Base-by-base conservation (phyloP, 2,797 vertebrate species). In the Tolypeutes matacus region DNA sequence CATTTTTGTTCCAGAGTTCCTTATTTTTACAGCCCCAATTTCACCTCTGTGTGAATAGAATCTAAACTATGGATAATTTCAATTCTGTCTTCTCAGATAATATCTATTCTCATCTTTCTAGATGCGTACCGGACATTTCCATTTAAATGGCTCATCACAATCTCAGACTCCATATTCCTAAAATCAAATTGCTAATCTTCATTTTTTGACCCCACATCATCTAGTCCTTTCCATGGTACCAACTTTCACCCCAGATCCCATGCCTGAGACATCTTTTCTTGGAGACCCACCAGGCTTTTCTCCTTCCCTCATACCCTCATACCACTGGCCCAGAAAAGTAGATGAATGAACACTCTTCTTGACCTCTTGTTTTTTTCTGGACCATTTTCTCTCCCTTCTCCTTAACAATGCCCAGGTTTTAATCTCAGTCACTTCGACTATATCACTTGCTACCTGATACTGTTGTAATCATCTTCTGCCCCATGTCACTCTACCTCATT, bases 11-110 rank as follows among this genome's bases (percentile, higher is more conserved):
- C 78, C 29, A 81, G 93, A 49, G 25, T 93, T 95, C 95, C 93
- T 96, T 92, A 96, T 90, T 96, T 97, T 97, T 97, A 77, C 1
- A 86, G 56, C n/a, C 70, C 15, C 53, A 91, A 91, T 88, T 93
- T 21, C 2, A 84, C 70, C 70, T 91, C 76, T 89, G 39, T 95
- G 81, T 95, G 78, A 87, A 95, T 65, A 87, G 96, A 93, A 25
- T 86, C 53, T 92, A 91, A 95, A 81, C n/a, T 84, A 65, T 86
- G 36, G 80, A 80, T 80, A 73, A 64, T 83, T 93, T 92, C 53
- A 93, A 36, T 91, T 93, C 62, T 92, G 6, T 91, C 75, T 92
- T 80, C 53, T 89, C 34, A 56, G 29, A 90, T n/a, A 64, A 46
- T 36, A 72, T 84, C 62, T 78, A 34, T 78, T 65, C 29, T n/a